A percentile compares a stretch with the other conserved stretches of the same genome.
Evolutionary conservation across 2,888 invertebrate species (phyloP).

Genomic region (Xiphydria camelus): DNA sequence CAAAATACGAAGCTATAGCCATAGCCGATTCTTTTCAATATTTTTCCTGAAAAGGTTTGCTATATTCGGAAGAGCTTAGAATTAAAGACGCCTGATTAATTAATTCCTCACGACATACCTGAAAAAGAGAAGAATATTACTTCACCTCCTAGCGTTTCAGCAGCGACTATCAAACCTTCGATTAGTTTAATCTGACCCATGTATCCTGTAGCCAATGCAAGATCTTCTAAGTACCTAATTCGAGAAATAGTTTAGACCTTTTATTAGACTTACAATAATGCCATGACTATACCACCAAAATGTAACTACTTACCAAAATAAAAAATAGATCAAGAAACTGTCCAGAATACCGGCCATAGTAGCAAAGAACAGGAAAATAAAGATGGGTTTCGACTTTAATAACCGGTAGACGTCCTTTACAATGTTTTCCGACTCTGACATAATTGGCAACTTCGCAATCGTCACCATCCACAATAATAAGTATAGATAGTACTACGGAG

Average conservation of each 20-base stretch:
- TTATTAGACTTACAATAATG: too few species aligned
- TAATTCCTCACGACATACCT: slow-evolving; percentile 58
- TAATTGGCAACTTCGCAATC: slow-evolving; percentile 74
- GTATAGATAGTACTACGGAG: slow-evolving; percentile 5
- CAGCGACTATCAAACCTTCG: slow-evolving; percentile 79
- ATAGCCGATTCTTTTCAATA: slow-evolving; percentile 78
- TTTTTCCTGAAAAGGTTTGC: slow-evolving; percentile 64
- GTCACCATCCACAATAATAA: slow-evolving; percentile 1
- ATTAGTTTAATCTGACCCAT: slow-evolving; percentile 73
- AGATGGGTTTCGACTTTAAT: slow-evolving; percentile 66
- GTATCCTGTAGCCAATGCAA: slow-evolving; percentile 67
- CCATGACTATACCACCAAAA: too few species aligned
- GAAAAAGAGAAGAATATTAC: slow-evolving; percentile 75
- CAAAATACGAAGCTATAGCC: slow-evolving; percentile 77
- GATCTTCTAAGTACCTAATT: slow-evolving; percentile 75
- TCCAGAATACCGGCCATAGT: slow-evolving; percentile 77
- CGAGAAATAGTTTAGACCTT: too few species aligned
- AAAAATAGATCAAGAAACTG: slow-evolving; percentile 79
- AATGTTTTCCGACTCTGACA: slow-evolving; percentile 71
- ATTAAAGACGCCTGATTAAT: background rate
- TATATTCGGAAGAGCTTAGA: too few species aligned
- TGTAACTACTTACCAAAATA: slow-evolving; percentile 76
- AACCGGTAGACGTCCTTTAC: slow-evolving; percentile 68
- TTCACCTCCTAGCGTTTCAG: slow-evolving; percentile 79
- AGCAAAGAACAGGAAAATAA: slow-evolving; percentile 73